These are phyloP conservation scores for Drosophila micromelanica DNA, from an alignment of 1,140 invertebrate species.

Conservation along the genomic window DNA sequence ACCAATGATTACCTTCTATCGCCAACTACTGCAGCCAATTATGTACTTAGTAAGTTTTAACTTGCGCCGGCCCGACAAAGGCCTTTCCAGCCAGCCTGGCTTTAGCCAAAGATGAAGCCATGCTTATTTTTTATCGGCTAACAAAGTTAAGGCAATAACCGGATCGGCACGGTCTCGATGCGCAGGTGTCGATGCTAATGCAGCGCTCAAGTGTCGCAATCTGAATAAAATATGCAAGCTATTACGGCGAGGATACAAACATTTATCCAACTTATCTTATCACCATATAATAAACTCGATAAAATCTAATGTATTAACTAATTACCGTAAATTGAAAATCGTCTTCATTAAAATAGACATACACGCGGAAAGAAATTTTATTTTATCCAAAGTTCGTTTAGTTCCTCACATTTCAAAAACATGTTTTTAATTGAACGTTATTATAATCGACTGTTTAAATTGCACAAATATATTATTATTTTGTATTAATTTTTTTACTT, in stretches of 20 bases:
- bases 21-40: constrained; percentile 14
- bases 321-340: no score
- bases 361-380: no score
- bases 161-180: constrained; percentile 1
- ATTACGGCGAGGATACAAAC: constrained; percentile 27
- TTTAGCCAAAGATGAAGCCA: constrained; percentile 13
- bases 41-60: constrained; percentile 10
- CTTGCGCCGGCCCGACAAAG: not conserved
- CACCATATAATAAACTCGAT: not conserved
- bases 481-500: no score
- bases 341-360: no score
- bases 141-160: constrained; percentile 31
- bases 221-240: constrained; percentile 42
- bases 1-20: not conserved
- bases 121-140: constrained; percentile 25
- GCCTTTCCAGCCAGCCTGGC: constrained; percentile 10
- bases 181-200: constrained; percentile 46
- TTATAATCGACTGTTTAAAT: no score
- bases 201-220: constrained; percentile 28
- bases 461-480: no score
- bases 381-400: no score
- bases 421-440: no score
- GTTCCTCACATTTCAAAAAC: no score
- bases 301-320: no score
- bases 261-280: constrained; percentile 38